Evolutionary conservation across 2,888 invertebrate genomes (phyloP).

Genomic region (Resseliella maxima): DNA sequence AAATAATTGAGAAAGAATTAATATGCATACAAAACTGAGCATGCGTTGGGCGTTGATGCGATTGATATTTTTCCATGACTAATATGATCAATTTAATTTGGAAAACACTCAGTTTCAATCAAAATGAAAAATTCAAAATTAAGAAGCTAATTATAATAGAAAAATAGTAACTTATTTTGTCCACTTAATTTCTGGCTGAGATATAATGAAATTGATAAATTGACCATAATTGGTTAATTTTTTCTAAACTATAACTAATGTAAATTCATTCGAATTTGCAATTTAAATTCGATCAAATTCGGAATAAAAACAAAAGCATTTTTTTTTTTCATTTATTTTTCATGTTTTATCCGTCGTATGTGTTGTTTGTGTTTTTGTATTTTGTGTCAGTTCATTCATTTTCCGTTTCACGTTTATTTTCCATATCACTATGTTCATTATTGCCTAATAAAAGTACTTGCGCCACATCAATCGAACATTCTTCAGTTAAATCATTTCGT

Average conservation of each 20-base stretch:
- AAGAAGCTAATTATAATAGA: too few species aligned
- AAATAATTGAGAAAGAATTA: not conserved
- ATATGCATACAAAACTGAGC: not conserved
- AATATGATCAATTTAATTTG: too few species aligned
- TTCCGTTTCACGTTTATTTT: not conserved
- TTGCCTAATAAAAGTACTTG: slow-evolving; percentile 39
- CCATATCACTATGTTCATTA: slow-evolving; percentile 28
- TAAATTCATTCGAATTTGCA: slow-evolving; percentile 26
- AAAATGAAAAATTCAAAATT: not conserved
- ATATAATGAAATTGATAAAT: slow-evolving; percentile 9
- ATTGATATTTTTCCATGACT: not conserved
- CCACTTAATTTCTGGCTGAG: not conserved
- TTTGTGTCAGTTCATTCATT: not conserved
- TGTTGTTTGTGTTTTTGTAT: not conserved
- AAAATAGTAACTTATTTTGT: not conserved
- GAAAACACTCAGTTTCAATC: not conserved
- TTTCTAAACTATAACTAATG: not conserved
- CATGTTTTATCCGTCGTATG: too few species aligned
- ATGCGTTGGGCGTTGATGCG: not conserved
- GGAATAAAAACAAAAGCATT: not conserved
- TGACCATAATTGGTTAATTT: slow-evolving; percentile 1
- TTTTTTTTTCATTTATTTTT: too few species aligned
- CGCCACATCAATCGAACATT: not conserved
- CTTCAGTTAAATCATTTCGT: not conserved
- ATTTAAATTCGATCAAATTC: not conserved